These are phyloP conservation scores for Platichthys stellatus DNA, from an alignment of 2,113 vertebrate genomes.

Conservation along the genomic window DNA sequence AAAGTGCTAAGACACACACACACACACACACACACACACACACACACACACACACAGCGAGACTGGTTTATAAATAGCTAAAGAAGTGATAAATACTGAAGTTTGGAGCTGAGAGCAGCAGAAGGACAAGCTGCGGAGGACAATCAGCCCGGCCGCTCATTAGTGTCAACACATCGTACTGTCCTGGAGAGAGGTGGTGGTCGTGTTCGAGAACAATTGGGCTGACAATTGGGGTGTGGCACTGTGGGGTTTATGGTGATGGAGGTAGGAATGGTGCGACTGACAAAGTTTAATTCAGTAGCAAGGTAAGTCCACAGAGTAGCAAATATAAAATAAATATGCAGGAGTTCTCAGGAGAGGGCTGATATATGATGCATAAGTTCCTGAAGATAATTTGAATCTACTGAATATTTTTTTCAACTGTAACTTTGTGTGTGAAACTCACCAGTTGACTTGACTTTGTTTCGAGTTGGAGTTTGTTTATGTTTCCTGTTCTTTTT, in stretches of 20 bases:
- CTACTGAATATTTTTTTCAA: neutral
- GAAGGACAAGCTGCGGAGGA: constrained; percentile 17
- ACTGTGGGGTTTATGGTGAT: neutral
- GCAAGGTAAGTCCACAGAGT: neutral
- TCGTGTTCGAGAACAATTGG: neutral
- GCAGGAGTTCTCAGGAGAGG: neutral
- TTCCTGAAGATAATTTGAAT: neutral
- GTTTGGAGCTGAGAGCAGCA: constrained; percentile 22
- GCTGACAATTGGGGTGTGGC: constrained; percentile 5
- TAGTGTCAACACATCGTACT: constrained; percentile 14
- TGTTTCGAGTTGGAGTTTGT: neutral
- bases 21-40: neutral
- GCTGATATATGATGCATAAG: neutral
- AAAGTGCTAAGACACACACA: neutral
- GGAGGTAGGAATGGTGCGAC: neutral
- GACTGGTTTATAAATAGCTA: neutral
- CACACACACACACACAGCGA: neutral
- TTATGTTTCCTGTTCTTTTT: neutral
- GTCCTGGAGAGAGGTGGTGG: constrained; percentile 27
- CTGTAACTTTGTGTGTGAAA: neutral
- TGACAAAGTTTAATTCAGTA: neutral
- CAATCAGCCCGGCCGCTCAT: constrained; percentile 33
- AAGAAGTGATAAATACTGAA: constrained; percentile 30
- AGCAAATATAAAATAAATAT: neutral
- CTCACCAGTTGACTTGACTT: neutral